phyloP scores from a whole-genome alignment of 92 coral and sea anemone species.

The Zoanthus solanderi region DNA sequence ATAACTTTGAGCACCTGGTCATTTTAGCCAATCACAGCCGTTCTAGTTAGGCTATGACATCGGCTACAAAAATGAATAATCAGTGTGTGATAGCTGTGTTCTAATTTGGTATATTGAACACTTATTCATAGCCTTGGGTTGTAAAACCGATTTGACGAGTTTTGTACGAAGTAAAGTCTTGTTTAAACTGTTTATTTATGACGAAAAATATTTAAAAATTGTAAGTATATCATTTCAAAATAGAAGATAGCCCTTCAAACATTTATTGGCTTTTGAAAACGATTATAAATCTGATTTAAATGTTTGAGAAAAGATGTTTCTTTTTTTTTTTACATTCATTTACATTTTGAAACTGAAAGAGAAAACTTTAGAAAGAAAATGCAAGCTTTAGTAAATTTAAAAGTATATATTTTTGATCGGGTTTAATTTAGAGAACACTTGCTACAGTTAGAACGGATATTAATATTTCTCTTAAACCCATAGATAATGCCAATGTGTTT shows the following conservation, averaged over 20 bases:
- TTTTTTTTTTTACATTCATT: neutral
- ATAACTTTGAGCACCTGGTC: slow-evolving; percentile 35
- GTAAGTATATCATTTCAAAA: slow-evolving; percentile 18
- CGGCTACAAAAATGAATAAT: slow-evolving; percentile 28
- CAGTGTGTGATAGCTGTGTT: slow-evolving; percentile 19
- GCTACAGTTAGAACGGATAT: neutral
- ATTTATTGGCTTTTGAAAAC: neutral
- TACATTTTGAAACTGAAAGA: no score
- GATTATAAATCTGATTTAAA: neutral
- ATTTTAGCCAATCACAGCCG: slow-evolving; percentile 18
- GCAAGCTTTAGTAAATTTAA: neutral
- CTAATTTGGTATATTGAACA: slow-evolving; percentile 28
- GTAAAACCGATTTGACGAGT: neutral
- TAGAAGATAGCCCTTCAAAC: neutral
- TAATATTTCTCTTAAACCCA: neutral
- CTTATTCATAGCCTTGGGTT: slow-evolving; percentile 3
- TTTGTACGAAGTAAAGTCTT: neutral
- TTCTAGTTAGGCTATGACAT: neutral
- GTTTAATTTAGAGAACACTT: neutral
- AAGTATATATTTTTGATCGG: neutral
- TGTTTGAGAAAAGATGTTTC: neutral
- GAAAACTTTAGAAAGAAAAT: neutral
- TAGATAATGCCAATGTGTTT: neutral
- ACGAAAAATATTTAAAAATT: neutral
- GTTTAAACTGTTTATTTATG: neutral